These are phyloP conservation scores for Tholera decimalis DNA, from an alignment of 2,888 invertebrate genomes.

Conservation along the genomic window DNA sequence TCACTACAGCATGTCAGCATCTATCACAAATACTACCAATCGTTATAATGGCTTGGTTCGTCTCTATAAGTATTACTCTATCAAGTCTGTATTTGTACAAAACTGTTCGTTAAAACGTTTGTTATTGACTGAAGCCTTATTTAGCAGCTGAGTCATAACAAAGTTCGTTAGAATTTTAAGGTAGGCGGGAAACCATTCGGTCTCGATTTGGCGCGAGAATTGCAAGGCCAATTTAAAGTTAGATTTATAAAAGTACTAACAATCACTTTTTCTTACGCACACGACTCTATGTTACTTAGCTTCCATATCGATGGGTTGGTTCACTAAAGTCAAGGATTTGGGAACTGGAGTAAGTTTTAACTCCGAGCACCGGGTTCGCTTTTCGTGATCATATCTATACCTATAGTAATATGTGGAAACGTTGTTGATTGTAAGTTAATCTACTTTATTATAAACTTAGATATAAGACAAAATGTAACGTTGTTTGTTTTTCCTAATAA, in stretches of 20 bases:
- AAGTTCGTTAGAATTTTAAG: constrained; percentile 45
- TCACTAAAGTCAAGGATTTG: too few species aligned
- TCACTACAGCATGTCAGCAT: neutral
- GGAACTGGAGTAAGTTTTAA: too few species aligned
- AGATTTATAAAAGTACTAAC: neutral
- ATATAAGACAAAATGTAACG: too few species aligned
- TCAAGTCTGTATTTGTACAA: constrained; percentile 33
- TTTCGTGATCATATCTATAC: too few species aligned
- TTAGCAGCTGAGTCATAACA: constrained; percentile 48
- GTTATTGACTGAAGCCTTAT: constrained; percentile 40
- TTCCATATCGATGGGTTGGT: too few species aligned
- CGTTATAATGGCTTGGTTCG: neutral
- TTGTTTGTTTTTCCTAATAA: too few species aligned
- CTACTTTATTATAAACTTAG: too few species aligned
- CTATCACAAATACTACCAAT: constrained; percentile 19
- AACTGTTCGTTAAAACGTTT: constrained; percentile 43
- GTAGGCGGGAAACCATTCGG: constrained; percentile 31
- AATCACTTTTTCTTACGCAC: neutral
- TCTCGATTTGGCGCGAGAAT: constrained; percentile 43
- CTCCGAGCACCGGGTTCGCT: too few species aligned
- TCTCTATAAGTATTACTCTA: neutral
- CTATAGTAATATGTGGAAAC: too few species aligned
- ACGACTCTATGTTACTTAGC: neutral
- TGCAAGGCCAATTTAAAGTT: constrained; percentile 1
- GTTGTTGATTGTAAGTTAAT: too few species aligned